phyloP scores from a whole-genome alignment of 2,797 vertebrate species.

The Myotis myotis region DNA sequence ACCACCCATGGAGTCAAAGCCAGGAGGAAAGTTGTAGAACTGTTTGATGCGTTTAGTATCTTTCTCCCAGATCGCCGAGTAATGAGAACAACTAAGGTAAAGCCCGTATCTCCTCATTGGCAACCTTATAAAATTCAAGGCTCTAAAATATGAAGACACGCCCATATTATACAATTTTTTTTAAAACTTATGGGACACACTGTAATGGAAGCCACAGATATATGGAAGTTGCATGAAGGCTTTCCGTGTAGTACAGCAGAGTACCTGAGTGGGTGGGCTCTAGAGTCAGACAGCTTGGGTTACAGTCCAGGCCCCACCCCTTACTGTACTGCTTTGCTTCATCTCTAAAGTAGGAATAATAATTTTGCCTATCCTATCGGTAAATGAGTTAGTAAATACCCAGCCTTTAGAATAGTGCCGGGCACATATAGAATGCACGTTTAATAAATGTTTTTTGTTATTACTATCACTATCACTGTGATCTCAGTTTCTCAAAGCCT shows the following conservation, averaged over 20 bases:
- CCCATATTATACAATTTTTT: background rate
- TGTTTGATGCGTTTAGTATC: background rate
- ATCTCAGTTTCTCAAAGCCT: background rate
- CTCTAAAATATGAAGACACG: background rate
- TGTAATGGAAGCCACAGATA: background rate
- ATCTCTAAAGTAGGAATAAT: background rate
- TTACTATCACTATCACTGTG: background rate
- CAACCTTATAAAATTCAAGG: background rate
- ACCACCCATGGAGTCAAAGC: background rate
- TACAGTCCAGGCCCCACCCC: background rate
- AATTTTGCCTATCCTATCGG: background rate
- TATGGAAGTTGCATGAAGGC: background rate
- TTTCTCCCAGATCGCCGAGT: background rate
- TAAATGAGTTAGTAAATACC: background rate
- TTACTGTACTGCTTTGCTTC: background rate
- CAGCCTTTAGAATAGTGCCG: background rate
- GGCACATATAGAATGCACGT: background rate
- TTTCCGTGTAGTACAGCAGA: background rate
- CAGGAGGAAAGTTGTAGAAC: background rate
- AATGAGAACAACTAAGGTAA: background rate
- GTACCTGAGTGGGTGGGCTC: background rate
- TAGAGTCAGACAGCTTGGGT: background rate
- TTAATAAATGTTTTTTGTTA: background rate
- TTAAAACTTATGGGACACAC: background rate
- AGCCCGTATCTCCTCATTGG: background rate